phyloP scores from a whole-genome alignment of 2,113 vertebrate genomes.

The Bubo scandiacus region DNA sequence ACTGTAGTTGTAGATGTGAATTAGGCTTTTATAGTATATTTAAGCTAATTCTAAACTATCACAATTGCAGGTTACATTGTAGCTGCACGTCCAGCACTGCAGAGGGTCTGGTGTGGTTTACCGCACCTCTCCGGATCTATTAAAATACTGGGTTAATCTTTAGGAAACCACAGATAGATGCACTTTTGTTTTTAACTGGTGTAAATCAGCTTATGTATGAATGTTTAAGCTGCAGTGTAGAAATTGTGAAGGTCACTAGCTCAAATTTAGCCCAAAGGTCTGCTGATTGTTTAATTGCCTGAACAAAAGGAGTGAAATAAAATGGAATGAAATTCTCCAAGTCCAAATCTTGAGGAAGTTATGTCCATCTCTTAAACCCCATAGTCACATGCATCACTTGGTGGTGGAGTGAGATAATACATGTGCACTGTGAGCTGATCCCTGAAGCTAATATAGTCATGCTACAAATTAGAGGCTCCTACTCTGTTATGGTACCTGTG shows the following conservation, averaged over 20 bases:
- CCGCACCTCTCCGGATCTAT: not conserved
- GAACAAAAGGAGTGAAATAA: not conserved
- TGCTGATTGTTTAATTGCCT: not conserved
- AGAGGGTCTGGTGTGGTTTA: not conserved
- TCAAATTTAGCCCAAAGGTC: not conserved
- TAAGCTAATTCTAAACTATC: not conserved
- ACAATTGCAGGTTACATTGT: accelerated
- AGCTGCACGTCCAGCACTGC: not conserved
- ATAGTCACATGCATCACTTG: not conserved
- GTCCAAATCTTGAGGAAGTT: not conserved
- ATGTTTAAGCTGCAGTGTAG: not conserved
- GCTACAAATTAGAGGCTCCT: not conserved
- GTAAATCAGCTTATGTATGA: not conserved
- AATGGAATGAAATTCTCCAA: not conserved
- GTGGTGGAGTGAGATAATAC: not conserved
- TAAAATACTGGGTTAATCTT: not conserved
- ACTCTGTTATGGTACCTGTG: not conserved
- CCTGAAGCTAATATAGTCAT: not conserved
- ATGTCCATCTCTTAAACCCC: not conserved
- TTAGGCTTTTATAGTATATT: not conserved
- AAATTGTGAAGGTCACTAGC: not conserved
- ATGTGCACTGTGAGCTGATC: not conserved
- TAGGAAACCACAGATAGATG: not conserved
- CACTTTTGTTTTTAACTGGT: not conserved
- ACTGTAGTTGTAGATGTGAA: not conserved